Conservation (phyloP, 1,140 invertebrate species). For the Rhagoletis zephyria region DNA sequence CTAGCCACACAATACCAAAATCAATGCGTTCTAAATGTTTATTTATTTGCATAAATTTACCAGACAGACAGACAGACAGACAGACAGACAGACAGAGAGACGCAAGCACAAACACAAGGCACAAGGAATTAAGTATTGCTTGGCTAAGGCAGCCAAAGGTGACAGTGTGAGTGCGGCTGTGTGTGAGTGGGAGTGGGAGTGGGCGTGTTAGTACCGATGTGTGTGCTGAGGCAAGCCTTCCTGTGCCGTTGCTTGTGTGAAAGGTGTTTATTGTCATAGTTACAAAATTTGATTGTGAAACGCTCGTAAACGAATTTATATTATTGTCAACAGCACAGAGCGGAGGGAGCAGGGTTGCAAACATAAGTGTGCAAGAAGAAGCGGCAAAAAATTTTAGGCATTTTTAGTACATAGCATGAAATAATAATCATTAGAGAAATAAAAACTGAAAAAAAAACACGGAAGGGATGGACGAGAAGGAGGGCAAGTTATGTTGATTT, state of each 20-base stretch:
- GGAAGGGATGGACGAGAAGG: not conserved
- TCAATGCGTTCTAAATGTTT: slow-evolving; percentile 31
- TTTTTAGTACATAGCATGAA: not conserved
- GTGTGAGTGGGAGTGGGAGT: not conserved
- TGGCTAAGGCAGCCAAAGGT: too few relatives aligned
- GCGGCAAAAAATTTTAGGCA: slow-evolving; percentile 10
- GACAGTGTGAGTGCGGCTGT: not conserved
- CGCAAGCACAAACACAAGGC: not conserved
- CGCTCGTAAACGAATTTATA: slow-evolving; percentile 45
- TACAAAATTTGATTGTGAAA: slow-evolving; percentile 50
- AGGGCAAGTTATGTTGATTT: too few relatives aligned
- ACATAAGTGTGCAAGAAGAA: not conserved
- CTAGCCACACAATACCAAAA: not conserved
- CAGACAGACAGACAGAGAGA: not conserved
- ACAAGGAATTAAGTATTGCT: not conserved
- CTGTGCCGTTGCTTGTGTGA: not conserved
- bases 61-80: not conserved
- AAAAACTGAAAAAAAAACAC: not conserved
- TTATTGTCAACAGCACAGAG: not conserved
- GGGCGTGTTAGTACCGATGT: too few relatives aligned
- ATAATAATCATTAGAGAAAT: slow-evolving; percentile 5
- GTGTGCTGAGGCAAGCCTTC: not conserved
- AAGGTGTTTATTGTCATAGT: slow-evolving; percentile 55
- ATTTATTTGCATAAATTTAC: slow-evolving; percentile 45
- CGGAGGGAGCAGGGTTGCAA: not conserved